Percentiles rank a stretch among this genome's conserved stretches.
Conservation (phyloP, 2,113 vertebrate genomes). For the Ochotona princeps region DNA sequence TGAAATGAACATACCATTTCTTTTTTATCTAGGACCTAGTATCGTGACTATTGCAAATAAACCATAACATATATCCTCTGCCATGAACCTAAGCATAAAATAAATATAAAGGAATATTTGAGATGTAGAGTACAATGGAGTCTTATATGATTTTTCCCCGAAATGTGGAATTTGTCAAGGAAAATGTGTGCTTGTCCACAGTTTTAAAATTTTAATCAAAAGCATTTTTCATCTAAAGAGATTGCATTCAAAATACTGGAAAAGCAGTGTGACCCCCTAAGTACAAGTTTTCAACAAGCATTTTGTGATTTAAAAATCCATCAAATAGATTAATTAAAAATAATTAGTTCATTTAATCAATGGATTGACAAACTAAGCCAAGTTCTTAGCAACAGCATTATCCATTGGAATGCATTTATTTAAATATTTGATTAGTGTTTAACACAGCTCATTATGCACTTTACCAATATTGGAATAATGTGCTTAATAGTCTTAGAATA, state of each 20-base stretch:
- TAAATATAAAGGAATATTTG: neutral
- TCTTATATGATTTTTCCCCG: neutral
- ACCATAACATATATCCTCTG: neutral
- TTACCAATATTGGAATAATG: slow-evolving; percentile 69
- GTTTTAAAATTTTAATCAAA: neutral
- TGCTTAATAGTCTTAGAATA: slow-evolving; percentile 65
- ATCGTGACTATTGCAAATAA: neutral
- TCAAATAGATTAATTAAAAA: slow-evolving; percentile 65
- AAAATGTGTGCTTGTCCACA: neutral
- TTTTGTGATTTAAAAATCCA: slow-evolving; percentile 39
- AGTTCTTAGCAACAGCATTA: slow-evolving; percentile 20
- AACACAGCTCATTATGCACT: slow-evolving; percentile 70
- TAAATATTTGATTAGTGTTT: slow-evolving; percentile 80
- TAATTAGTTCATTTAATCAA: slow-evolving; percentile 73
- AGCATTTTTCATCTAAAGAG: neutral
- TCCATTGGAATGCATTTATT: slow-evolving; percentile 70
- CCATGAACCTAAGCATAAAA: neutral
- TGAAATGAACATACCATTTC: neutral
- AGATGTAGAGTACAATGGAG: accelerated
- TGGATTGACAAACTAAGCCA: slow-evolving; percentile 67
- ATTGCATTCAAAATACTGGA: neutral
- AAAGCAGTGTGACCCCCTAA: neutral
- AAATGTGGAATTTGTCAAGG: neutral
- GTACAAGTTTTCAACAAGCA: slow-evolving; percentile 38
- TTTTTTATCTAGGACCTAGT: neutral